phyloP scores from a whole-genome alignment of 2,797 vertebrate species.

The Chelonia mydas region DNA sequence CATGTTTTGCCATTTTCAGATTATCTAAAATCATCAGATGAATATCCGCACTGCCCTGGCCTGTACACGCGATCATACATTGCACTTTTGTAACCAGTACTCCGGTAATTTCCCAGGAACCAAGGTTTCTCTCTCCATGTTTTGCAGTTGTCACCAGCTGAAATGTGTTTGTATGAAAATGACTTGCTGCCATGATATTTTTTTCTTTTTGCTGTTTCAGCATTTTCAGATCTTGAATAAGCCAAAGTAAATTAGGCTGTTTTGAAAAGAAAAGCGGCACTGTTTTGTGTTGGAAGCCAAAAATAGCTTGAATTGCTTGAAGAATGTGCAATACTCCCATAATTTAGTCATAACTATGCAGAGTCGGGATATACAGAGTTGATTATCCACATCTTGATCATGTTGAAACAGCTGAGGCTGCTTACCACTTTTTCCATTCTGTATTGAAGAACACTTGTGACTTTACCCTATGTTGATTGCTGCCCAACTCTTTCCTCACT shows the following conservation, averaged over 20 bases:
- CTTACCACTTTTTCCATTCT: background rate
- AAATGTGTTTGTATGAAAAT: conserved; percentile 30
- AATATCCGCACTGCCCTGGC: background rate
- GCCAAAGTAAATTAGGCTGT: background rate
- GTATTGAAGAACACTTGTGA: background rate
- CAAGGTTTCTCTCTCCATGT: background rate
- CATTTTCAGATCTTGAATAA: background rate
- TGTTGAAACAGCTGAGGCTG: background rate
- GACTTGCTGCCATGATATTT: background rate
- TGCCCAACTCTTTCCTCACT: background rate
- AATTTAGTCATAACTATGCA: background rate
- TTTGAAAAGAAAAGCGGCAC: background rate
- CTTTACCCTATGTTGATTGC: background rate
- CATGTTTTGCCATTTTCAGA: background rate
- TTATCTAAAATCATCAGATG: background rate
- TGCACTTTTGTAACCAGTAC: background rate
- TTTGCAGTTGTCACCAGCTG: background rate
- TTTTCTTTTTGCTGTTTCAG: background rate
- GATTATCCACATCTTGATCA: background rate
- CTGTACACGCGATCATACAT: background rate
- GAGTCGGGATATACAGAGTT: background rate
- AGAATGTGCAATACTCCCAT: background rate
- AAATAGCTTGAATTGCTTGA: conserved; percentile 7
- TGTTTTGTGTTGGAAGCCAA: background rate
- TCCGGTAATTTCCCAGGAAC: background rate